These are phyloP conservation scores for Drosophila sucinea DNA, from an alignment of 1,140 invertebrate species.

Conservation along the genomic window DNA sequence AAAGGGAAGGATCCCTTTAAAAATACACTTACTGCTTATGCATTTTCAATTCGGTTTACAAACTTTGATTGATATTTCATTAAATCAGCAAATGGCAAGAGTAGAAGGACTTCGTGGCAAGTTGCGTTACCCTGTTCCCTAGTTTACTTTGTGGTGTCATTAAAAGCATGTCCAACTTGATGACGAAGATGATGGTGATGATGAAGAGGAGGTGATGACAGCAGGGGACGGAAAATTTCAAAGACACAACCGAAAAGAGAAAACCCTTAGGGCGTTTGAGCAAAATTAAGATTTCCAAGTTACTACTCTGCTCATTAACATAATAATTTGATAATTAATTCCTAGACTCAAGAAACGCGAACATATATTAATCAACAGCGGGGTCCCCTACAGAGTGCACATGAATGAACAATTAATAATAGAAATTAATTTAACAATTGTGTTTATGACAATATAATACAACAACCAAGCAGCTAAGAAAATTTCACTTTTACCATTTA, in stretches of 20 bases:
- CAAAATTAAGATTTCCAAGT: slow-evolving; percentile 8
- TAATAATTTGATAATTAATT: slow-evolving; percentile 15
- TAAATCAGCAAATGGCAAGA: not conserved
- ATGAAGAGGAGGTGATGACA: not conserved
- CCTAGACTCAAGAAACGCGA: slow-evolving; percentile 1
- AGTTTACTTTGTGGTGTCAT: slow-evolving; percentile 10
- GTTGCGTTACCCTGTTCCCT: not conserved
- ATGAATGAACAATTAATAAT: slow-evolving; percentile 4
- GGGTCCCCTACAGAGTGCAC: not conserved
- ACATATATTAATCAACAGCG: slow-evolving; percentile 31
- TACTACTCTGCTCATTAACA: slow-evolving; percentile 12
- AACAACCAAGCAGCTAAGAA: not conserved
- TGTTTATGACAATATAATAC: slow-evolving; percentile 2
- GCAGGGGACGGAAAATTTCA: not conserved
- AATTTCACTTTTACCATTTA: too few relatives aligned
- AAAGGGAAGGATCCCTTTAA: not conserved
- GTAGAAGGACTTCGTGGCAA: not conserved
- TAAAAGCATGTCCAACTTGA: slow-evolving; percentile 9
- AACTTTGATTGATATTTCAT: not conserved
- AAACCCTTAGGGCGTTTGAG: not conserved
- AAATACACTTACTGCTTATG: not conserved
- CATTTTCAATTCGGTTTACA: too few relatives aligned
- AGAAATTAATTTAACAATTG: not conserved
- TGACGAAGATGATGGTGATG: not conserved
- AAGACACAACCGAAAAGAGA: slow-evolving; percentile 1